Conservation (phyloP, 2,797 vertebrate genomes). For the Spheniscus humboldti region DNA sequence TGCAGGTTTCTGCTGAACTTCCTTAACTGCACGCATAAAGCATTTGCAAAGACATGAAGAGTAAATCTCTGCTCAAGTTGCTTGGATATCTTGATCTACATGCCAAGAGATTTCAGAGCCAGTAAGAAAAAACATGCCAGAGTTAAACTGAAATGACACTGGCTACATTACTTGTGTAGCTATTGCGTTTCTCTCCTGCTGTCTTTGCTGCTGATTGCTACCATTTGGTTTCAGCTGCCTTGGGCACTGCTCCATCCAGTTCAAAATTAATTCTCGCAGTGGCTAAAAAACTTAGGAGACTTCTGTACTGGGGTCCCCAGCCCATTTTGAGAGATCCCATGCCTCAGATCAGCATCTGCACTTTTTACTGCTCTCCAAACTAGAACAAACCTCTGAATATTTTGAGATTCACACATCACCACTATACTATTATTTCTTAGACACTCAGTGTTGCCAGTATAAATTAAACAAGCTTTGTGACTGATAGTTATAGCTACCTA, state of each 20-base stretch:
- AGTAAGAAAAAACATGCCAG: not conserved
- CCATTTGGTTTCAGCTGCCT: constrained; percentile 14
- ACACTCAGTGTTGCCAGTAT: not conserved
- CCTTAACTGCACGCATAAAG: not conserved
- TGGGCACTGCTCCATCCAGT: not conserved
- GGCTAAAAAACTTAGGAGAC: not conserved
- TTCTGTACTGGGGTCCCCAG: not conserved
- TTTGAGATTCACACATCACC: constrained; percentile 3
- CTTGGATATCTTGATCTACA: not conserved
- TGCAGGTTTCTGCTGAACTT: not conserved
- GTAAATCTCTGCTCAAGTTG: not conserved
- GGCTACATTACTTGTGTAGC: not conserved
- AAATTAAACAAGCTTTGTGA: not conserved
- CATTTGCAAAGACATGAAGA: not conserved
- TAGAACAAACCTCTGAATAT: not conserved
- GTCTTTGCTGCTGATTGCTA: constrained; percentile 10
- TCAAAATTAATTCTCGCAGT: not conserved
- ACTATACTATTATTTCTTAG: not conserved
- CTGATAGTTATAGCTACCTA: not conserved
- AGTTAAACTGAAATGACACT: not conserved
- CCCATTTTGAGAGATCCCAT: not conserved
- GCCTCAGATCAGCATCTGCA: not conserved
- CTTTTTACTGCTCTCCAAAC: not conserved
- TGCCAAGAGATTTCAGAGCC: not conserved
- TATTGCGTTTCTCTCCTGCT: not conserved